Evolutionary conservation across 2,888 invertebrate species (phyloP).

Genomic region (Tromatobia lineatoria): DNA sequence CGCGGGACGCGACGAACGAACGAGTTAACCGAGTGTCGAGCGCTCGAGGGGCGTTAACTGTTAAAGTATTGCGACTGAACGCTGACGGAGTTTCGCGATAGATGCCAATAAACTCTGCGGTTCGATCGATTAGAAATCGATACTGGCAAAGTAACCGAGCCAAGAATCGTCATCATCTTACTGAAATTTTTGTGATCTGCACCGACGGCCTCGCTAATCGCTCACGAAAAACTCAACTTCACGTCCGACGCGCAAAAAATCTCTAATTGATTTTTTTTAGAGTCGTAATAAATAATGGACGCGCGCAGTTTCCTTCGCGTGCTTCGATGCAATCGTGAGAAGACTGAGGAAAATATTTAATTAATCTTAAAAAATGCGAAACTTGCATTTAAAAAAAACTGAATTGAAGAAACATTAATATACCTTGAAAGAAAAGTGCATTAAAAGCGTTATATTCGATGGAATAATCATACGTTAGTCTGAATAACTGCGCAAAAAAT

Average conservation of each 20-base stretch:
- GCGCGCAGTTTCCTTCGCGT: slow-evolving; percentile 62
- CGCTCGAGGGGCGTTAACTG: slow-evolving; percentile 34
- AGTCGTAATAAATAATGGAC: slow-evolving; percentile 55
- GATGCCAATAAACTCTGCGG: slow-evolving; percentile 65
- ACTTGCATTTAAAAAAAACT: no score
- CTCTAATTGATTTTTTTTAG: slow-evolving; percentile 24
- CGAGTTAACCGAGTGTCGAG: slow-evolving; percentile 36
- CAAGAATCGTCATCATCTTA: slow-evolving; percentile 38
- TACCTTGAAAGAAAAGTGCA: no score
- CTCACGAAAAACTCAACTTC: slow-evolving; percentile 39
- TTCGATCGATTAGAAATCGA: slow-evolving; percentile 72
- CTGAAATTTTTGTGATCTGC: slow-evolving; percentile 21
- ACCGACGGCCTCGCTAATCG: slow-evolving; percentile 11
- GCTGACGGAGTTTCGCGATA: slow-evolving; percentile 46
- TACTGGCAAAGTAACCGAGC: slow-evolving; percentile 21
- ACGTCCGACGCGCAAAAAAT: slow-evolving; percentile 16
- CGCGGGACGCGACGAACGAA: slow-evolving; percentile 42
- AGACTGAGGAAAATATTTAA: no score
- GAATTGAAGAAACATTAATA: no score
- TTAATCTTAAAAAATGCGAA: no score
- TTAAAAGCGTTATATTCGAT: no score
- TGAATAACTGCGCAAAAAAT: no score
- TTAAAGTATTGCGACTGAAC: not conserved
- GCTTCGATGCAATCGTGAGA: slow-evolving; percentile 65
- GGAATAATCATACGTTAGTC: no score